A percentile compares a stretch with the other conserved stretches of the same genome.
Evolutionary conservation across 92 coral and sea anemone species (phyloP).

Genomic region (Umimayanthus kanabou): DNA sequence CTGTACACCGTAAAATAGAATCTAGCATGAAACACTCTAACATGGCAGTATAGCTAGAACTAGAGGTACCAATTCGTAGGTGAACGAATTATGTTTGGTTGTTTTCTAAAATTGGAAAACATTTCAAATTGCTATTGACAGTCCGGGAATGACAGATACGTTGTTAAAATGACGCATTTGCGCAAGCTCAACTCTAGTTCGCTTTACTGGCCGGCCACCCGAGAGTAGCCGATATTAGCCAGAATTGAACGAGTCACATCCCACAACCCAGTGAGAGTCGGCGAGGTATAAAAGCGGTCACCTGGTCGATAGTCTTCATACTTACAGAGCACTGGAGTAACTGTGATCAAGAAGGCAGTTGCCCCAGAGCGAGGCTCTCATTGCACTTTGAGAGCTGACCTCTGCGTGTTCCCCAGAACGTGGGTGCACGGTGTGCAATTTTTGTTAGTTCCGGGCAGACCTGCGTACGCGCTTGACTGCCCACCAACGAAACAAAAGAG

Average conservation of each 20-base stretch:
- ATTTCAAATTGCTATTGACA: background rate
- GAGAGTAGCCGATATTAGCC: slow-evolving; percentile 20
- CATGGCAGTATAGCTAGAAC: no score
- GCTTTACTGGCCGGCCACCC: slow-evolving; percentile 11
- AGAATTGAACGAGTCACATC: slow-evolving; percentile 7
- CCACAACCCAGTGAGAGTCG: slow-evolving; percentile 38
- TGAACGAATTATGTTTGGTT: no score
- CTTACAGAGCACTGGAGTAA: slow-evolving; percentile 51
- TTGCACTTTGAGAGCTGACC: slow-evolving; percentile 42
- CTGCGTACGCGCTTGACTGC: slow-evolving; percentile 48
- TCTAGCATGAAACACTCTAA: no score
- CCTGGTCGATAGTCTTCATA: slow-evolving; percentile 2
- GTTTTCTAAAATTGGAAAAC: background rate
- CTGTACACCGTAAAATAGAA: no score
- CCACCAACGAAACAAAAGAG: no score
- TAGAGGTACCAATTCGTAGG: no score
- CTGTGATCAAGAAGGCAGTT: slow-evolving; percentile 54
- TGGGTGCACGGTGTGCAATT: slow-evolving; percentile 52
- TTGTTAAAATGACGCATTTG: no score
- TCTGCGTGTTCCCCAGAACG: slow-evolving; percentile 48
- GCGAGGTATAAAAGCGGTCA: slow-evolving; percentile 20
- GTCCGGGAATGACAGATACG: background rate
- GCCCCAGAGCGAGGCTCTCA: slow-evolving; percentile 51
- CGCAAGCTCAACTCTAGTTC: no score
- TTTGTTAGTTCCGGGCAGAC: slow-evolving; percentile 46